Evolutionary conservation across 2,888 invertebrate species (phyloP), one percentile per base, ranked within the genome.

Genomic region (Scaptomyza parva): DNA sequence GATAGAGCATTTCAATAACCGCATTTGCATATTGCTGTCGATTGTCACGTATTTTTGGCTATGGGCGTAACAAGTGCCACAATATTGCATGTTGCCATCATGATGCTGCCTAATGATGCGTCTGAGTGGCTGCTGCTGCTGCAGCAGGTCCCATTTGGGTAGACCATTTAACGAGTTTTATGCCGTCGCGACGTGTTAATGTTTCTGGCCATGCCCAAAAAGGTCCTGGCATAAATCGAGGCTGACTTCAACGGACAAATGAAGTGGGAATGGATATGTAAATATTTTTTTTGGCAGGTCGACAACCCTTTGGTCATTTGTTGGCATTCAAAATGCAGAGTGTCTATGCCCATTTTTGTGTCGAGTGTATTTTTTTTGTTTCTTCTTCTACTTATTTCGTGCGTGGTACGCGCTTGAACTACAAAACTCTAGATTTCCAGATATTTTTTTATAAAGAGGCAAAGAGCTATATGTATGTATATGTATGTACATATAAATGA

Each of bases 331-430:
- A 45, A 35, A 35, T 17, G 57, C 33, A 68, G 76, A 69, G 71
- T 72, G 77, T 79, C 62, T 77, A 68, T 80, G 64, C 68, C 76
- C 76, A 76, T 84, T 81, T 85, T 41, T 47, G 53, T 54, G 64
- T 72, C 68, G 80, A 79, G 80, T 73, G 76, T 65, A 70, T 57
- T 45, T 55, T 61, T 45, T 20, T 62, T 62, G 75, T 53, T 51
- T 44, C 50, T 50, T 28, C 8, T 18, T 12, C 28, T 45, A 8
- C 12, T 12, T 2, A 48, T 52, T 67, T 68, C 61, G 68, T 80
- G 78, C 80, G 72, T 84, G 86, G 80, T 70, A 80, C 85, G 85
- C 87, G 85, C 87, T 82, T 85, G 60, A 85, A 80, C 76, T 85
- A 70, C 69, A 82, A 80, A 83, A 80, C 59, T 85, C 55, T 57